Percentiles rank a stretch among this genome's conserved stretches.
phyloP scores from a whole-genome alignment of 1,140 invertebrate species.

The Tribolium castaneum region DNA sequence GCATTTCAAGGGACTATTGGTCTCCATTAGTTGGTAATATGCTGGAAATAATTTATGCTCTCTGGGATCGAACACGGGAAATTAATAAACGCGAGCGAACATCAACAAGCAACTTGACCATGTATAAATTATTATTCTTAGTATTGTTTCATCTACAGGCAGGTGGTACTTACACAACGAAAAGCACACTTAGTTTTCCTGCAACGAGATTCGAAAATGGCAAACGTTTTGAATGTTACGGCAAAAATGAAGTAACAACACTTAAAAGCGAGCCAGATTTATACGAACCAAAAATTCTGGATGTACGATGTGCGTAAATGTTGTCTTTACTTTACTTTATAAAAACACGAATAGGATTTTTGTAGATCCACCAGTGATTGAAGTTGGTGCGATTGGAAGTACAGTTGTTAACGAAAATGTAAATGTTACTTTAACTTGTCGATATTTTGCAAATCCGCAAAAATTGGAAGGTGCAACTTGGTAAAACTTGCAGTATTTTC shows the following conservation, averaged over 20 bases:
- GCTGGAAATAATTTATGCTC: background rate
- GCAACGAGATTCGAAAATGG: slow-evolving; percentile 86
- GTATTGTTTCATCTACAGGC: slow-evolving; percentile 64
- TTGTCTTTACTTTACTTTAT: slow-evolving; percentile 27
- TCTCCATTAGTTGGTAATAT: slow-evolving; percentile 2
- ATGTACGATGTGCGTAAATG: slow-evolving; percentile 85
- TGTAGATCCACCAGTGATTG: slow-evolving; percentile 85
- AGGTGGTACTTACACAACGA: slow-evolving; percentile 83
- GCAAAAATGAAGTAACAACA: slow-evolving; percentile 82
- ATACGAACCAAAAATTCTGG: slow-evolving; percentile 74
- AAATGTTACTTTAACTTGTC: slow-evolving; percentile 73
- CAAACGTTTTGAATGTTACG: slow-evolving; percentile 80
- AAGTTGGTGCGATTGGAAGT: slow-evolving; percentile 73
- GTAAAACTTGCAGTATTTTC: slow-evolving; percentile 66
- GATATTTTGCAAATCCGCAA: slow-evolving; percentile 85
- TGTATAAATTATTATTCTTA: too few relatives aligned
- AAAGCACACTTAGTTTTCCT: slow-evolving; percentile 80
- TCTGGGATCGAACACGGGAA: background rate
- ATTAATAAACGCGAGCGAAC: background rate
- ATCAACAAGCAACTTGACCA: background rate
- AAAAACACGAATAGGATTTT: slow-evolving; percentile 34
- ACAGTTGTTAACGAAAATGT: slow-evolving; percentile 82
- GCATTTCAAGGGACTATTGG: slow-evolving; percentile 20
- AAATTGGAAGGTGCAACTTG: slow-evolving; percentile 79
- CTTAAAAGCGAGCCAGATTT: slow-evolving; percentile 78